phyloP scores from a whole-genome alignment of 2,888 invertebrate species.

The Vanessa cardui region DNA sequence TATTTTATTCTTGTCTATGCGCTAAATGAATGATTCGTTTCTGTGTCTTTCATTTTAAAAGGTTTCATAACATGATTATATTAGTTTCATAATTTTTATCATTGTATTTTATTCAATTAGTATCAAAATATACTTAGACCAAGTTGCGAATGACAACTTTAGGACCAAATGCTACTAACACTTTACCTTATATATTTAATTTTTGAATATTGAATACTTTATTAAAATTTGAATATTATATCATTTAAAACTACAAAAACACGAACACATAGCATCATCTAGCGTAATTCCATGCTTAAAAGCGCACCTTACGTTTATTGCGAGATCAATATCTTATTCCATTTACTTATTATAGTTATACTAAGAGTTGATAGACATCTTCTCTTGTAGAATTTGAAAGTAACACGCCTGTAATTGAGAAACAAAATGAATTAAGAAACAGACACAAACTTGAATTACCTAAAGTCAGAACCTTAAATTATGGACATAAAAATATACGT shows the following conservation, averaged over 20 bases:
- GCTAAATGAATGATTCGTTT: too few species aligned
- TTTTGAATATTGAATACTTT: not conserved
- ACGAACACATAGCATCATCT: constrained; percentile 32
- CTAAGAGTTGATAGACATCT: constrained; percentile 78
- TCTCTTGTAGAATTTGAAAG: constrained; percentile 89
- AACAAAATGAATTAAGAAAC: not conserved
- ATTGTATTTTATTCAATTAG: not conserved
- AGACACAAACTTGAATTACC: too few species aligned
- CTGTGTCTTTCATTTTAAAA: not conserved
- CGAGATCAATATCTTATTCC: constrained; percentile 58
- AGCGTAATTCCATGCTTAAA: constrained; percentile 15
- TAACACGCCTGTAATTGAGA: constrained; percentile 85
- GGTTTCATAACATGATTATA: not conserved
- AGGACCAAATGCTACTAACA: not conserved
- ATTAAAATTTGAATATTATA: not conserved
- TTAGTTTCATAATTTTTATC: too few species aligned
- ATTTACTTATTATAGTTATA: constrained; percentile 33
- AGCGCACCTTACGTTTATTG: constrained; percentile 59
- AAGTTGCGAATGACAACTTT: not conserved
- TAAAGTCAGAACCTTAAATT: too few species aligned
- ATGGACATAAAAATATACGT: too few species aligned
- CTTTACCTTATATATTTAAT: not conserved
- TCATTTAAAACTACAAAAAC: constrained; percentile 4
- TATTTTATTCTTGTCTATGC: too few species aligned
- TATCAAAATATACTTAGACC: constrained; percentile 12